Percentiles rank a stretch among this genome's conserved stretches.
phyloP scores from a whole-genome alignment of 1,140 invertebrate species.

The Cydia strobilella region DNA sequence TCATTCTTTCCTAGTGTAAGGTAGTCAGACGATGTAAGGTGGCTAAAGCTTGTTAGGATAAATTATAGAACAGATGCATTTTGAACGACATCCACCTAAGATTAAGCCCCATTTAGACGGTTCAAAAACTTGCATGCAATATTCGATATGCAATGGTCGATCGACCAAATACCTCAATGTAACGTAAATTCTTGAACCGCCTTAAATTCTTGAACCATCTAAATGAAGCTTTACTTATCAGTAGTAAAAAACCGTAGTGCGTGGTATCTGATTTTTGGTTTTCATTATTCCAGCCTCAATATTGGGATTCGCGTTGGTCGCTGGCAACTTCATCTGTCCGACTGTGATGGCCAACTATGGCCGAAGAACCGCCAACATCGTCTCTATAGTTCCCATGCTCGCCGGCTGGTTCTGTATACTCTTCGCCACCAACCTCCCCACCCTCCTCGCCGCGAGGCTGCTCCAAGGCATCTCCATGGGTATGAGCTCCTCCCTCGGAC shows the following conservation, averaged over 20 bases:
- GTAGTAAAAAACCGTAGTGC: neutral
- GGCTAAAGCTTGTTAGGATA: too few relatives aligned
- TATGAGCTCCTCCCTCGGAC: slow-evolving; percentile 46
- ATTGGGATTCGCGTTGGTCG: slow-evolving; percentile 47
- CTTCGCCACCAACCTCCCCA: slow-evolving; percentile 40
- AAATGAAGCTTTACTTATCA: too few relatives aligned
- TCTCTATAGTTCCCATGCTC: slow-evolving; percentile 43
- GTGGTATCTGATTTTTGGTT: neutral
- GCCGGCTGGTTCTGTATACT: slow-evolving; percentile 49
- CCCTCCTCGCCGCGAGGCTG: slow-evolving; percentile 45
- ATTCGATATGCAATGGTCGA: too few relatives aligned
- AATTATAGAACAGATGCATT: too few relatives aligned
- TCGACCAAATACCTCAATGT: too few relatives aligned
- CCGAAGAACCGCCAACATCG: slow-evolving; percentile 46
- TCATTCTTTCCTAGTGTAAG: too few relatives aligned
- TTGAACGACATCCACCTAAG: too few relatives aligned
- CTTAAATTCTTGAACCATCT: too few relatives aligned
- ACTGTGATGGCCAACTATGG: slow-evolving; percentile 53
- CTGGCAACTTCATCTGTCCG: slow-evolving; percentile 49
- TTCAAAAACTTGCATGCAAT: too few relatives aligned
- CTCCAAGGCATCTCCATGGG: slow-evolving; percentile 54
- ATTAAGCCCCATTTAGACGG: too few relatives aligned
- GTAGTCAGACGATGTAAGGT: too few relatives aligned
- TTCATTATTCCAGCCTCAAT: slow-evolving; percentile 51
- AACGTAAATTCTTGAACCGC: too few relatives aligned